phyloP scores from a whole-genome alignment of 2,797 vertebrate genomes.

The Propithecus deckenii region DNA sequence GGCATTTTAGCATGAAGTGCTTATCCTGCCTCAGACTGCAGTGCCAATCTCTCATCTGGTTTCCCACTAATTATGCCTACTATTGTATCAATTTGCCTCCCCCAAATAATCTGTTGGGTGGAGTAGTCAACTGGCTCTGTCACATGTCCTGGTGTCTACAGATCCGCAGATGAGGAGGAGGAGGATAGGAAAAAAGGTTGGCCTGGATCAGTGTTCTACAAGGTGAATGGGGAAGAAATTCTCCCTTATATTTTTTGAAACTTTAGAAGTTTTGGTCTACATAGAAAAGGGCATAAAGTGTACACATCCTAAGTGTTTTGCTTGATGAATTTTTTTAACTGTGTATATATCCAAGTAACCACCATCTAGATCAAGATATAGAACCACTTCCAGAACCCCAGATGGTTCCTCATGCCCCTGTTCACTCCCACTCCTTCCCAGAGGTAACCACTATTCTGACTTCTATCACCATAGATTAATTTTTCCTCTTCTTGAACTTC shows the following conservation, averaged over 20 bases:
- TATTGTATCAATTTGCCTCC: neutral
- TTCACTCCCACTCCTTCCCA: neutral
- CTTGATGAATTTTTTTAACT: neutral
- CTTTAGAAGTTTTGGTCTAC: neutral
- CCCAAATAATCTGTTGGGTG: slow-evolving; percentile 14
- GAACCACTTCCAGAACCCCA: neutral
- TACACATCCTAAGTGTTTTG: neutral
- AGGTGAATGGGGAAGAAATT: neutral
- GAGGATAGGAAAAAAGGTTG: neutral
- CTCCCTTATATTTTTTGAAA: neutral
- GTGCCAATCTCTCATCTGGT: slow-evolving; percentile 42
- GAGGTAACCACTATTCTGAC: neutral
- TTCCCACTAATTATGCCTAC: slow-evolving; percentile 47
- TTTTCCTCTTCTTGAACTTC: neutral
- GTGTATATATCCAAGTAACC: neutral
- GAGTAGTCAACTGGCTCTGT: neutral
- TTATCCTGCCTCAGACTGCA: slow-evolving; percentile 42
- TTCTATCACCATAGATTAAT: neutral
- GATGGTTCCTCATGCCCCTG: neutral
- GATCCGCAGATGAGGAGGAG: neutral
- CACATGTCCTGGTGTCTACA: neutral
- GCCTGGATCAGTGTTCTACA: neutral
- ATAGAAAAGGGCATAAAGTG: neutral
- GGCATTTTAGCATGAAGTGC: slow-evolving; percentile 56
- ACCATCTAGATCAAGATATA: neutral